Base-by-base conservation (phyloP, 2,888 invertebrate genomes). In the Morpho deidamia region DNA sequence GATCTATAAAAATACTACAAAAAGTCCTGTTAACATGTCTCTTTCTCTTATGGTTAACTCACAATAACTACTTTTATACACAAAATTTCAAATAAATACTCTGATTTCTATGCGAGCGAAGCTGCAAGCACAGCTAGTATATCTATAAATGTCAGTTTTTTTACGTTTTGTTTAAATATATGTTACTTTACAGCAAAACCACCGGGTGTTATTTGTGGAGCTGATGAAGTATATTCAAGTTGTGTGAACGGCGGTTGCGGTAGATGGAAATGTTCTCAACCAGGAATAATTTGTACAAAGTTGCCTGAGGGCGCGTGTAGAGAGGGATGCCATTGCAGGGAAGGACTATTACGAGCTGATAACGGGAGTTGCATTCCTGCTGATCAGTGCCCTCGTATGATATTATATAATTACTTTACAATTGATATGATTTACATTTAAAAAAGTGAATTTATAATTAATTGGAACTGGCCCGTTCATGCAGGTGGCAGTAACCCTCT, bases 241-340 rank as follows among this genome's bases (percentile, higher is more conserved):
- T 73, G 72, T 42, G 58, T 61, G 7, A 64, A 64, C 11, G 60
- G 55, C 10, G 60, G 55, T 8, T 68, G 70, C 49, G 53, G 60
- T 10, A 65, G 69, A 5, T 58, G 57, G 35, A 63, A 61, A 10
- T 78, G 77, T 55, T 56, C 68, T 0, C 66, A 75, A 42, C 44
- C 71, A 8, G 71, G 40, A 66, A 8, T 8, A 37, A 43, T 55
- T 58, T 11, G 74, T 39, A 47, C 54, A 11, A 41, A 58, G 10
- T 9, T 49, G 12, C 8, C 7, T 4, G 45, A 56, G 9, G 52
- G 52, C 10, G 45, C 39, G 9, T 63, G 60, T 51, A n/a, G 56
- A 34, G 55, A 46, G 37, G 66, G 65, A 2, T 70, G 68, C 50
- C 56, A 55, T 11, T 70, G 70, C 44, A 56, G 50, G 43, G 55